Percentiles rank a stretch among this genome's conserved stretches.
phyloP scores from a whole-genome alignment of 2,888 invertebrate genomes.

The Leptarthrus brevirostris region DNA sequence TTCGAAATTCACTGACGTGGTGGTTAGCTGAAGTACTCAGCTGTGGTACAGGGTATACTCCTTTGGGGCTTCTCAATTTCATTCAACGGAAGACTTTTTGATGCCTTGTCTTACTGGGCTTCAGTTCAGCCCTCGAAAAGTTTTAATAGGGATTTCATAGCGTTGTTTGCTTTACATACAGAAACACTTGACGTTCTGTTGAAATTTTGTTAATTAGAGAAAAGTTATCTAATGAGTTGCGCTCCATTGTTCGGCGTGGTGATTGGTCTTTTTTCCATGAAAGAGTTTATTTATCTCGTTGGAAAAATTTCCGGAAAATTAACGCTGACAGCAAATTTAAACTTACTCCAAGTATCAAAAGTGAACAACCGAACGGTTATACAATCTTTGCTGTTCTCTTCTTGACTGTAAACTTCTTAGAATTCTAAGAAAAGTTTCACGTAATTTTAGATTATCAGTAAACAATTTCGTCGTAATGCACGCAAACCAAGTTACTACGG shows the following conservation, averaged over 20 bases:
- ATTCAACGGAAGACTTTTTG: slow-evolving; percentile 44
- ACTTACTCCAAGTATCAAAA: slow-evolving; percentile 1
- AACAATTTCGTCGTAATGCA: neutral
- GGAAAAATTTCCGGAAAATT: slow-evolving; percentile 34
- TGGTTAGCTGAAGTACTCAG: slow-evolving; percentile 20
- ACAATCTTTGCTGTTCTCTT: neutral
- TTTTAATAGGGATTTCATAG: slow-evolving; percentile 52
- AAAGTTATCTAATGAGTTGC: slow-evolving; percentile 59
- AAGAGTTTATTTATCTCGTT: slow-evolving; percentile 14
- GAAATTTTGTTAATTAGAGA: slow-evolving; percentile 67
- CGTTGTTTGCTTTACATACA: slow-evolving; percentile 59
- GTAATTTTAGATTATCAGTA: slow-evolving; percentile 41
- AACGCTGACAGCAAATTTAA: slow-evolving; percentile 33
- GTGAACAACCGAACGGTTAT: neutral
- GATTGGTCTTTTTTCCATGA: slow-evolving; percentile 25
- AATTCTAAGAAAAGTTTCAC: neutral
- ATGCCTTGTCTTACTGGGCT: slow-evolving; percentile 41
- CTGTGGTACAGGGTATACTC: slow-evolving; percentile 23
- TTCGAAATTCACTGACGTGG: slow-evolving; percentile 38
- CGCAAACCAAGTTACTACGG: neutral
- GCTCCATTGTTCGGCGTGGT: slow-evolving; percentile 31
- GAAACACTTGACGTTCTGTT: slow-evolving; percentile 61
- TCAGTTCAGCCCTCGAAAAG: slow-evolving; percentile 21
- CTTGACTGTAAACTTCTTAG: neutral
- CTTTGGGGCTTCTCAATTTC: slow-evolving; percentile 47